These are phyloP conservation scores for Antechinus flavipes DNA, from an alignment of 2,113 vertebrate genomes.

Conservation along the genomic window DNA sequence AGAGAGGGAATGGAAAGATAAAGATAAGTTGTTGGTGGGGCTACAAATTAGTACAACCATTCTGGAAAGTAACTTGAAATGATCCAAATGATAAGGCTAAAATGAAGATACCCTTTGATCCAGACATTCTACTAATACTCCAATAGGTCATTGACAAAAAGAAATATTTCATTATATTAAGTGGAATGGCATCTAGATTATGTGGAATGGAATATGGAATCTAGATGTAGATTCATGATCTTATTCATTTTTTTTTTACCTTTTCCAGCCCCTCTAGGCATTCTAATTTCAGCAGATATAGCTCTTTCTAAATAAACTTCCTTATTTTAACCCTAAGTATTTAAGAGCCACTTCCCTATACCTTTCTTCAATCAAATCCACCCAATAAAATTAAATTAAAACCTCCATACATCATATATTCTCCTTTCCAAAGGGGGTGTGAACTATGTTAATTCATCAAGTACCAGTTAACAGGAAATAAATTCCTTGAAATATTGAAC, in stretches of 20 bases:
- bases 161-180: background rate
- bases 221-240: background rate
- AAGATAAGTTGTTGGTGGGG: background rate
- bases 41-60: background rate
- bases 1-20: background rate
- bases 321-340: constrained; percentile 17
- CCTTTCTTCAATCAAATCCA: constrained; percentile 9
- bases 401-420: no score
- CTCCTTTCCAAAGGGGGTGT: background rate
- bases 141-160: background rate
- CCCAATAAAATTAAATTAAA: no score
- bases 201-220: no score
- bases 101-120: background rate
- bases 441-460: no score
- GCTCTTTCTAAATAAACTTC: constrained; percentile 41
- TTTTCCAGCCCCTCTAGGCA: no score
- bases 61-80: background rate
- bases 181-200: no score
- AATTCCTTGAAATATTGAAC: constrained; percentile 28
- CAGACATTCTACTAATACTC: background rate
- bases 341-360: background rate
- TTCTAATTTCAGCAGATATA: background rate
- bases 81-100: background rate
- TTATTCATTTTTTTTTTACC: background rate
- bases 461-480: background rate